Base-by-base conservation (phyloP, 1,140 invertebrate species). In the Atopsyche davidsoni region DNA sequence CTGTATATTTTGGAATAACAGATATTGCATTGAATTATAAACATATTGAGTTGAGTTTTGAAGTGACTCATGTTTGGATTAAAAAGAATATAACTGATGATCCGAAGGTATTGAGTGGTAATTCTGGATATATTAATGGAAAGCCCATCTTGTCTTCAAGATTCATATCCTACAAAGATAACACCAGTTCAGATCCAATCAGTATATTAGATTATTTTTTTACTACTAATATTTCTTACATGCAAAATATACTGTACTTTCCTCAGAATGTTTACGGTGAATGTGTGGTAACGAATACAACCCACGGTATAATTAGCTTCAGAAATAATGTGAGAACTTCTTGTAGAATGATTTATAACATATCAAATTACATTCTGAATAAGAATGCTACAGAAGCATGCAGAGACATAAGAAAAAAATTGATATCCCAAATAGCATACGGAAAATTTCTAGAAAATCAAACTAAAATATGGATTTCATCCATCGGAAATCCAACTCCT, bases 41-140 rank as follows among this genome's bases (percentile, higher is more conserved):
- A 46, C 51, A 66, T 45, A 72, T 78, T 58, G 55, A 63, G 41
- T 78, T 81, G 65, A 55, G 69, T 21, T 75, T 77, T 46, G 62
- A 72, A 55, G 63, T 78, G 0, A 59, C 59, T 16, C 79, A 75
- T 55, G 46, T 70, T 32, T 80, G 79, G 77, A 58, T 57, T 22
- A 63, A 69, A 31, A 53, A 64, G 32, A 62, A 66, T 44, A 50
- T 60, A 9, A 54, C 60, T 25, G 62, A 62, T 35, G 54, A 60
- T 38, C 62, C 71, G 9, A 59, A 68, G 60, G 57, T 59, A 38
- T 59, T 77, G 32, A 86, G 83, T 65, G 85, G 84, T 39, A 83
- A 82, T 66, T 81, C 83, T 11, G 83, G 84, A 3, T 87, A 87
- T 59, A 58, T 76, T 7, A 41, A 69, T 6, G 79, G 77, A 4